Conservation (phyloP, 2,113 vertebrate genomes). For the Ginglymostoma cirratum region DNA sequence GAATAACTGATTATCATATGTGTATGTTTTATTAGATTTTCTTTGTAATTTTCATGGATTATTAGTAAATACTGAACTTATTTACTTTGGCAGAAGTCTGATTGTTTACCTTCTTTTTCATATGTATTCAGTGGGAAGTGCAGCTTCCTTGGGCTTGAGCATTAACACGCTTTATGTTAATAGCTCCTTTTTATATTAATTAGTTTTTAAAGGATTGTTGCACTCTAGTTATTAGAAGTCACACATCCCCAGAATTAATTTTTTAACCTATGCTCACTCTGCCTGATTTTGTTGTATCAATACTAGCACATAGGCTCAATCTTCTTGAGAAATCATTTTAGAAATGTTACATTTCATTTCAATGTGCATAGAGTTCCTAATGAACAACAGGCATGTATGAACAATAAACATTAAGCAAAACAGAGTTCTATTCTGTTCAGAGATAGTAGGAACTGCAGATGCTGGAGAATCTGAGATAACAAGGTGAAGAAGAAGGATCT, state of each 20-base stretch:
- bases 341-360: not conserved
- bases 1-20: not conserved
- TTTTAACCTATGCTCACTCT: not conserved
- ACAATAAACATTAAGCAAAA: not conserved
- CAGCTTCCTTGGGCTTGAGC: not conserved
- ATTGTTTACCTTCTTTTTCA: not conserved
- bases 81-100: not conserved
- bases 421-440: not conserved
- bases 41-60: constrained; percentile 8
- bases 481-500: too few relatives aligned
- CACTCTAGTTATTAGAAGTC: not conserved
- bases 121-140: not conserved
- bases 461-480: too few relatives aligned
- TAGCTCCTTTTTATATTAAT: not conserved
- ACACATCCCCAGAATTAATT: not conserved
- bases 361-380: not conserved
- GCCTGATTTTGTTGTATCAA: not conserved
- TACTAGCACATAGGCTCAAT: not conserved
- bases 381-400: not conserved
- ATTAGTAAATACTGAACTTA: not conserved
- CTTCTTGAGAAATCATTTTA: not conserved
- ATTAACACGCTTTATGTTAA: not conserved
- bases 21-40: not conserved
- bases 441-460: too few relatives aligned
- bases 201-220: not conserved